Evolutionary conservation across 2,888 invertebrate genomes (phyloP).

Genomic region (Trissonchulus latispiculum): DNA sequence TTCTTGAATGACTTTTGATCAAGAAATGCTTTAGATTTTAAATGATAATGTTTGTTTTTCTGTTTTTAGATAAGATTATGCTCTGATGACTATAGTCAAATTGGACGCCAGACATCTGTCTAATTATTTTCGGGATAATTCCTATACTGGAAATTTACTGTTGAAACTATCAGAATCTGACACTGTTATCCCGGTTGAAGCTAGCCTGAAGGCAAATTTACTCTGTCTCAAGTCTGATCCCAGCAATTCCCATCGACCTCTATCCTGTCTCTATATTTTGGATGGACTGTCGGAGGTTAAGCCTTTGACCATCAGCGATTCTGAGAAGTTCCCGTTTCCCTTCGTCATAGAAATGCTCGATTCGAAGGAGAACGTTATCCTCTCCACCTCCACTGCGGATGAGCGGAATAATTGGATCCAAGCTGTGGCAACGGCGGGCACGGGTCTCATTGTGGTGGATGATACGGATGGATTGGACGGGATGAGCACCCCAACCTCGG

Average conservation of each 20-base stretch:
- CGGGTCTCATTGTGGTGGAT: not conserved
- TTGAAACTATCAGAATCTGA: too few relatives aligned
- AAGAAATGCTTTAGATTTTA: too few relatives aligned
- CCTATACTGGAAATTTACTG: too few relatives aligned
- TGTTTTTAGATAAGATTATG: too few relatives aligned
- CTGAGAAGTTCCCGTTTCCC: not conserved
- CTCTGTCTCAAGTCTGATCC: not conserved
- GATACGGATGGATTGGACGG: not conserved
- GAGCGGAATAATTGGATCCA: conserved; percentile 9
- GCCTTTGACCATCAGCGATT: not conserved
- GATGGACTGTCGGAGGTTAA: not conserved
- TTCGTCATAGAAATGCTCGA: not conserved
- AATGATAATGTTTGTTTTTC: too few relatives aligned
- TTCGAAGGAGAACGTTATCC: not conserved
- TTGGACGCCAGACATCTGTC: too few relatives aligned
- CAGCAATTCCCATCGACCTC: not conserved
- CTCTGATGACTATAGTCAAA: too few relatives aligned
- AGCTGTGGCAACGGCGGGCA: not conserved
- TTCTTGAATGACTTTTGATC: too few relatives aligned
- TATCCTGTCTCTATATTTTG: not conserved
- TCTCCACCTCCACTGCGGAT: not conserved
- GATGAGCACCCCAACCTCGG: not conserved
- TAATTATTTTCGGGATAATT: too few relatives aligned
- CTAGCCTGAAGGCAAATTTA: not conserved
- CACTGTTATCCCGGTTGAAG: not conserved